Percentiles rank a stretch among this genome's conserved stretches.
These are phyloP conservation scores for Hiodon alosoides DNA, from an alignment of 2,113 vertebrate genomes.

Conservation along the genomic window DNA sequence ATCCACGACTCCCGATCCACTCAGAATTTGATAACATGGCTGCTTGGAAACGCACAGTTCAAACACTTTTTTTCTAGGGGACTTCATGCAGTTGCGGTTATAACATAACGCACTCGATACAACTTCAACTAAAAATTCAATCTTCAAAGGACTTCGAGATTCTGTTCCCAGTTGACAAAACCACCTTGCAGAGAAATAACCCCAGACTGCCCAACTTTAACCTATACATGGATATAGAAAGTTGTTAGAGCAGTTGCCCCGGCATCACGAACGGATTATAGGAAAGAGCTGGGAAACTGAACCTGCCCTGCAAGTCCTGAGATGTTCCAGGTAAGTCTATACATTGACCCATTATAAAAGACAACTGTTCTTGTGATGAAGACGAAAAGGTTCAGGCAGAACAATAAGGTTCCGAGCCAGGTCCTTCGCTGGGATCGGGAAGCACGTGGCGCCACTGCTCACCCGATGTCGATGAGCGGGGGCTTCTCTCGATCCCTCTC, in stretches of 20 bases:
- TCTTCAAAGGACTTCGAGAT: not conserved
- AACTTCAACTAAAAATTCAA: not conserved
- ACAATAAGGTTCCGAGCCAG: not conserved
- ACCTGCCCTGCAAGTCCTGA: too few species aligned
- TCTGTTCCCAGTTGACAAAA: not conserved
- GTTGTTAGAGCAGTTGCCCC: not conserved
- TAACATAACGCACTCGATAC: not conserved
- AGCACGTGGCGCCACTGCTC: slow-evolving; percentile 38
- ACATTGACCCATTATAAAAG: not conserved
- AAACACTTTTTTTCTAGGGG: not conserved
- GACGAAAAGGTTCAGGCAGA: not conserved
- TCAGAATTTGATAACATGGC: not conserved
- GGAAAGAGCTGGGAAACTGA: not conserved
- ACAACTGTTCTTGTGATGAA: not conserved
- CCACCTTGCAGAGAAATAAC: not conserved
- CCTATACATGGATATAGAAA: too few species aligned
- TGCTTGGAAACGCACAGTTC: not conserved
- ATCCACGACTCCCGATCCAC: not conserved
- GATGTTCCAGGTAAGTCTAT: not conserved
- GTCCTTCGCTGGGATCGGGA: not conserved
- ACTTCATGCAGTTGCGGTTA: not conserved
- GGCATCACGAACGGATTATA: not conserved
- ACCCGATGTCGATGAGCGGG: slow-evolving; percentile 91
- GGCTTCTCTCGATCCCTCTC: slow-evolving; percentile 80
- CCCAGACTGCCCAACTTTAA: not conserved